Evolutionary conservation across 2,888 invertebrate species (phyloP).

Genomic region (Merodon equestris): DNA sequence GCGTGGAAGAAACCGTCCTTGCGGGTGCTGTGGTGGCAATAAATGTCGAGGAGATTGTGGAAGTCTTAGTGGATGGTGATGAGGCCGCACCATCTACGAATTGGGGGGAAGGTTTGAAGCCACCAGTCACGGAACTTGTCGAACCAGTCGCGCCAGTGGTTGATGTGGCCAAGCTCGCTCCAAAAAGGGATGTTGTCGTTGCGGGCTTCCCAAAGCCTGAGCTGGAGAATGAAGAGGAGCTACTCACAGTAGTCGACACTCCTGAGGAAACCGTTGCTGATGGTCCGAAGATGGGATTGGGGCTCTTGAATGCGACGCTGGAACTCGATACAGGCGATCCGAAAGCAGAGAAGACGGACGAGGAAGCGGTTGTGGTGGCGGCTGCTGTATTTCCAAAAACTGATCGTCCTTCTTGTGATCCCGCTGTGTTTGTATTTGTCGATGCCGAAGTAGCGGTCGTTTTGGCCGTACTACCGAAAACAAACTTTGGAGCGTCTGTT

Average conservation of each 20-base stretch:
- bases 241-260: conserved; percentile 59
- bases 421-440: not conserved
- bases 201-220: conserved; percentile 47
- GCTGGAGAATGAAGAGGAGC: conserved; percentile 63
- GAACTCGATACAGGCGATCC: conserved; percentile 46
- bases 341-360: conserved; percentile 33
- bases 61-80: conserved; percentile 37
- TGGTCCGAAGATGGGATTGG: conserved; percentile 24
- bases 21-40: conserved; percentile 38
- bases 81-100: conserved; percentile 21
- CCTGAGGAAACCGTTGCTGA: conserved; percentile 39
- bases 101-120: conserved; percentile 57
- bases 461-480: conserved; percentile 17
- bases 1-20: conserved; percentile 30
- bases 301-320: conserved; percentile 32
- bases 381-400: conserved; percentile 37
- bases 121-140: conserved; percentile 32
- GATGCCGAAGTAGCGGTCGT: conserved; percentile 5
- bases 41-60: conserved; percentile 40
- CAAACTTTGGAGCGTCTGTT: conserved; percentile 14
- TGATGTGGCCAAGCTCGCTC: conserved; percentile 29
- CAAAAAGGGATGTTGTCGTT: conserved; percentile 49
- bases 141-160: conserved; percentile 42
- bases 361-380: conserved; percentile 32
- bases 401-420: conserved; percentile 8